Conservation (phyloP, 2,888 invertebrate genomes). For the Thereva unica region DNA sequence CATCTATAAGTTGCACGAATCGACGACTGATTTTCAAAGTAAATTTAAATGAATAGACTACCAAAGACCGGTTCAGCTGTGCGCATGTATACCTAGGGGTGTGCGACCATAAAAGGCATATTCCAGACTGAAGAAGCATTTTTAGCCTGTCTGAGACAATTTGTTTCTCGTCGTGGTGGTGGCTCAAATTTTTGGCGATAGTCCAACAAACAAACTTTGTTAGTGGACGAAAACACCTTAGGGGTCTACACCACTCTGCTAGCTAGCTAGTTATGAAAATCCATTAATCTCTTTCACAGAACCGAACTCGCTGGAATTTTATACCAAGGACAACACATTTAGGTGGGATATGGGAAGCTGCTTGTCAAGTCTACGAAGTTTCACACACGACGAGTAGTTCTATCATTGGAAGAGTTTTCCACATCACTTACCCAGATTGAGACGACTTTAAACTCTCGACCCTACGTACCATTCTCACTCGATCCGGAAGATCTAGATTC, state of each 20-base stretch:
- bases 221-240: background rate
- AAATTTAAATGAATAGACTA: constrained; percentile 5
- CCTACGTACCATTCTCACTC: constrained; percentile 31
- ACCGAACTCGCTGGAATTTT: constrained; percentile 47
- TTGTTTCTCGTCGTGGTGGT: background rate
- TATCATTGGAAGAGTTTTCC: constrained; percentile 46
- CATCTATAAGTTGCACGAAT: too few relatives aligned
- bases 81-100: background rate
- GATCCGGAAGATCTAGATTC: too few relatives aligned
- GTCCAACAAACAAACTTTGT: constrained; percentile 13
- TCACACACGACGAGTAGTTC: constrained; percentile 45
- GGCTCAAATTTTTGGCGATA: constrained; percentile 11
- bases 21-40: too few relatives aligned
- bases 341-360: constrained; percentile 49
- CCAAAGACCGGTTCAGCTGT: background rate
- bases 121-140: background rate
- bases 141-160: background rate
- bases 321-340: constrained; percentile 47
- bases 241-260: background rate
- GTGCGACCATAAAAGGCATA: constrained; percentile 3
- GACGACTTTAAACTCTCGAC: constrained; percentile 46
- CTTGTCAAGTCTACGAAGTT: constrained; percentile 47
- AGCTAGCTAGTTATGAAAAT: background rate
- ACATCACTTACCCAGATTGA: constrained; percentile 46
- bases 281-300: constrained; percentile 15